phyloP scores from a whole-genome alignment of 1,140 invertebrate species.

The Drosophila triauraria region DNA sequence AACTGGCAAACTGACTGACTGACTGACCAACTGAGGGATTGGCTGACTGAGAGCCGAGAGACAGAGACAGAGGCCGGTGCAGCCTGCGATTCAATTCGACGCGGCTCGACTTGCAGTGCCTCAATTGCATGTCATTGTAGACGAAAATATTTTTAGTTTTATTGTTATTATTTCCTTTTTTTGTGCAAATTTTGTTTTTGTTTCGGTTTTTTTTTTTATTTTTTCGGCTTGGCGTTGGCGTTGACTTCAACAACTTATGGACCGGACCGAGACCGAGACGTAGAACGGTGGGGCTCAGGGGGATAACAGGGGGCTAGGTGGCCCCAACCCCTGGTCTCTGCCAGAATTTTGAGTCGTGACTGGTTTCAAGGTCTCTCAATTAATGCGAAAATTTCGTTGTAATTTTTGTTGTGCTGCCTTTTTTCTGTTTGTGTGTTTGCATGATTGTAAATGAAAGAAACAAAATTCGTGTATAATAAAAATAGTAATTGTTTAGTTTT shows the following conservation, averaged over 20 bases:
- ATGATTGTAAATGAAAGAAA: constrained; percentile 67
- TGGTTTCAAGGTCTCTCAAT: constrained; percentile 81
- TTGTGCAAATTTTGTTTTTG: constrained; percentile 31
- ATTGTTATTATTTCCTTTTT: constrained; percentile 52
- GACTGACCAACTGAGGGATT: constrained; percentile 22
- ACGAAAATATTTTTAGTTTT: constrained; percentile 64
- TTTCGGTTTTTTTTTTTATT: neutral
- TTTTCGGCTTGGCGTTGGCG: constrained; percentile 67
- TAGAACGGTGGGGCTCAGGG: neutral
- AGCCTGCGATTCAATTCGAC: constrained; percentile 56
- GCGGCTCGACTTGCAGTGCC: constrained; percentile 53
- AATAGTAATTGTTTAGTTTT: constrained; percentile 74
- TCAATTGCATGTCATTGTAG: constrained; percentile 82
- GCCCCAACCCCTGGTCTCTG: constrained; percentile 62
- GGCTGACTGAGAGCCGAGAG: constrained; percentile 21
- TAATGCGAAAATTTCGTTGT: constrained; percentile 82
- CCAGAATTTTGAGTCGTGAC: constrained; percentile 79
- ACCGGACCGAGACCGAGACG: constrained; percentile 24
- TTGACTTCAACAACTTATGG: constrained; percentile 64
- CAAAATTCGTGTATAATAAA: constrained; percentile 80
- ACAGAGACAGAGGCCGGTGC: constrained; percentile 7
- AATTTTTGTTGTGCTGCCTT: constrained; percentile 51
- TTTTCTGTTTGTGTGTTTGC: constrained; percentile 57
- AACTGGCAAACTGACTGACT: constrained; percentile 1
- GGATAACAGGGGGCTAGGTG: neutral